Evolutionary conservation across 1,140 invertebrate species (phyloP), one percentile per base, ranked within the genome.

Genomic region (Bombus sylvicola): DNA sequence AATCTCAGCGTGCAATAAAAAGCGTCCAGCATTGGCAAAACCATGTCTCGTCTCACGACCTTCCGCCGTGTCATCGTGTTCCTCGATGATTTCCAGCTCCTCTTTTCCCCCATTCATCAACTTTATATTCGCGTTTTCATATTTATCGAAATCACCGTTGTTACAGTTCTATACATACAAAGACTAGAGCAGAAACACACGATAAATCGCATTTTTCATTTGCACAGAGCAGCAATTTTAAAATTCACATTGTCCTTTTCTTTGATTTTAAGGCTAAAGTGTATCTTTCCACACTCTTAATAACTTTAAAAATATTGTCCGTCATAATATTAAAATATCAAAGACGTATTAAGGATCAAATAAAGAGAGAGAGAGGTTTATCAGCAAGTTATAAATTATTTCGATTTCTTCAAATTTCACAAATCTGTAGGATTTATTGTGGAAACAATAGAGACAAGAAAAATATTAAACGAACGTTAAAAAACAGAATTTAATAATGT

Each of bases 1-100:
- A 75, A 75, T 75, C 74, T 53, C 31, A n/a, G 15, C 75, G 37
- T 69, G 78, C 64, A 68, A 80, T 69, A 80, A 80, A 68, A 80
- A 66, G 5, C 13, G 47, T 53, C 74, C 53, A 59, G 53, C 22
- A 25, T 12, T 39, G 47, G 31, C 31, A 37, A 37, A 75, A 72
- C 15, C 41, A 10, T 39, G 69, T 41, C 71, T 73, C n/a, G 71
- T 73, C 41, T 57, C 53, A 53, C 74, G 74, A 76, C 53, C 74
- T 76, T 76, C 59, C 10, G 12, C 4, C 75, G 75, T 25, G 57
- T 77, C 75, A n/a, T 43, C 75, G 1, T 2, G 37, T 6, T n/a
- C 4, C 18, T 15, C 75, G 12, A 62, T 39, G 57, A 77, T 64
- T 64, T 41, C 59, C 28, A 39, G 9, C 8, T n/a, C 1, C 34